Evolutionary conservation across 2,113 vertebrate genomes (phyloP), one percentile per base, ranked within the genome.

Genomic region (Hoplias malabaricus): DNA sequence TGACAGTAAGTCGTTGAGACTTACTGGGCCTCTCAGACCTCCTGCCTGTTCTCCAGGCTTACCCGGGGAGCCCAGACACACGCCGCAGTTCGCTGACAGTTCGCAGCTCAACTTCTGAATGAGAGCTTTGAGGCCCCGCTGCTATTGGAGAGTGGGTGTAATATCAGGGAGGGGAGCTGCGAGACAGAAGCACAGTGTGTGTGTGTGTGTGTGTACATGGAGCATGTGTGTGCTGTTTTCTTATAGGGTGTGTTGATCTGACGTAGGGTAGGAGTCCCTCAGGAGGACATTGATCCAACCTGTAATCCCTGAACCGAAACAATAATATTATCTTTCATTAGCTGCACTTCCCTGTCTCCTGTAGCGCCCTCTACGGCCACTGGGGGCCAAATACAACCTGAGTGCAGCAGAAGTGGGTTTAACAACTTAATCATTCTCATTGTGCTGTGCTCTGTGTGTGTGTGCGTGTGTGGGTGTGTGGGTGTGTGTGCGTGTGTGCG

Each of bases 281-380:
- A 83, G 83, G 38, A 42, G 70, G 65, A 73, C 84, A 78, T 79
- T 33, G 73, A 59, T 59, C 21, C 36, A 77, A 59, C 72, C 19
- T 31, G 3, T 73, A 53, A 69, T 61, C 73, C 61, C 77, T 65
- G 79, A 87, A 87, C 42, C 38, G 71, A 85, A 88, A 85, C 83
- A 85, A 85, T 79, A 85, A 85, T 79, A 87, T 87, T 90, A 69
- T 83, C 83, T 78, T 78, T 86, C 82, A 31, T 36, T 36, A 9
- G 71, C 14, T 36, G 19, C 33, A 63, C 59, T 59, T 11, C 25
- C 10, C 11, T 63, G 19, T n/a, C 36, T 36, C 10, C 8, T 23
- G 11, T n/a, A 61, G 57, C 57, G n/a, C 57, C 57, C 57, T 61
- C 57, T 61, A 33, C 4, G 16, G 57, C 29, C 1, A 7, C 7